Conservation (phyloP, 2,113 vertebrate species). For the Pseudonaja textilis region DNA sequence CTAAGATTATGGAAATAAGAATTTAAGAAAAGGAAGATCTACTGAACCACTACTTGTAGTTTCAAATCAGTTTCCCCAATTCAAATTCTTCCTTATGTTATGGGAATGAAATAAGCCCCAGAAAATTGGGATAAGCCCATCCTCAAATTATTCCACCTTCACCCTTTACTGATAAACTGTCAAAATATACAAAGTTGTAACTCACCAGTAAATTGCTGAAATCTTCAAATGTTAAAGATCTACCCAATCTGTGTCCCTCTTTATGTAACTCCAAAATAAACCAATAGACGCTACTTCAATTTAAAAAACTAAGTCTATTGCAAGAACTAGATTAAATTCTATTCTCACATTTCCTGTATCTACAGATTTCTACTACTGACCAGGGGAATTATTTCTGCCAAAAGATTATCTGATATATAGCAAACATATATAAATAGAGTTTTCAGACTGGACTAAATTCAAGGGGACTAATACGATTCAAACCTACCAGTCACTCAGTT, state of each 20-base stretch:
- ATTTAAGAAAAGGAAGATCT: neutral
- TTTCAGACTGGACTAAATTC: neutral
- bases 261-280: neutral
- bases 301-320: neutral
- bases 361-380: neutral
- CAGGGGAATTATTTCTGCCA: neutral
- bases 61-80: neutral
- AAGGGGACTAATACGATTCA: neutral
- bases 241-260: neutral
- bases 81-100: neutral
- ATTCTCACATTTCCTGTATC: neutral
- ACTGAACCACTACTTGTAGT: neutral
- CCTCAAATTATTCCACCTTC: neutral
- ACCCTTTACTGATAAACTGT: neutral
- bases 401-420: neutral
- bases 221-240: neutral
- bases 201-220: neutral
- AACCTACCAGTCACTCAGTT: neutral
- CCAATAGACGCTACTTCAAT: neutral
- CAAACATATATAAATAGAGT: neutral
- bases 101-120: too few species aligned
- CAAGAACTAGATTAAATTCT: neutral
- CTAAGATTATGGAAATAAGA: neutral
- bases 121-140: neutral
- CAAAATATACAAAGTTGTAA: neutral